These are phyloP conservation scores for Ictidomys tridecemlineatus DNA, from an alignment of 2,113 vertebrate species.

Conservation along the genomic window DNA sequence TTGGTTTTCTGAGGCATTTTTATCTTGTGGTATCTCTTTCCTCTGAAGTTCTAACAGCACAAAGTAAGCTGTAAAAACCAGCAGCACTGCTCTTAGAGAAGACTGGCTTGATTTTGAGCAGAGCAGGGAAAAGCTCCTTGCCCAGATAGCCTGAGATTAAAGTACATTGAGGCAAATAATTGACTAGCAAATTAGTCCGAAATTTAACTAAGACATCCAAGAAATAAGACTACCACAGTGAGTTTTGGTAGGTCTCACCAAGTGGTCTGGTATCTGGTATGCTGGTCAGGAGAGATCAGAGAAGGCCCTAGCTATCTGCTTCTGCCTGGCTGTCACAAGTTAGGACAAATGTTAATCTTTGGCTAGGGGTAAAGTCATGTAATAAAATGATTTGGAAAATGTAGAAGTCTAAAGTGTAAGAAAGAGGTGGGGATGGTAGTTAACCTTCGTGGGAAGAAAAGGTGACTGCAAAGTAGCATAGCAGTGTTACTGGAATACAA, in stretches of 20 bases:
- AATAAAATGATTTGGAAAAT: conserved; percentile 3
- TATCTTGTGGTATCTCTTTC: conserved; percentile 17
- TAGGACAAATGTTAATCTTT: conserved; percentile 22
- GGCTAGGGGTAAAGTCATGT: not conserved
- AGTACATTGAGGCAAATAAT: not conserved
- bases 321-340: not conserved
- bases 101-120: conserved; percentile 21
- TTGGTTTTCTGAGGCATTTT: not conserved
- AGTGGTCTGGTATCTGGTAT: conserved; percentile 3
- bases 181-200: not conserved
- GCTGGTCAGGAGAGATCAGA: not conserved
- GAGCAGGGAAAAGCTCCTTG: not conserved
- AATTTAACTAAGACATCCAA: conserved; percentile 15
- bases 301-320: not conserved
- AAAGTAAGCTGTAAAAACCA: conserved; percentile 13
- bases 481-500: not conserved
- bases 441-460: not conserved
- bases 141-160: not conserved
- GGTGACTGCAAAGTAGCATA: not conserved
- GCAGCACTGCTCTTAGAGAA: not conserved
- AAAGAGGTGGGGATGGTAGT: not conserved
- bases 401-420: not conserved
- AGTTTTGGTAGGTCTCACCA: not conserved
- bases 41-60: not conserved
- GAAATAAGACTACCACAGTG: not conserved